Evolutionary conservation across 1,140 invertebrate genomes (phyloP).

Genomic region (Cherax destructor): DNA sequence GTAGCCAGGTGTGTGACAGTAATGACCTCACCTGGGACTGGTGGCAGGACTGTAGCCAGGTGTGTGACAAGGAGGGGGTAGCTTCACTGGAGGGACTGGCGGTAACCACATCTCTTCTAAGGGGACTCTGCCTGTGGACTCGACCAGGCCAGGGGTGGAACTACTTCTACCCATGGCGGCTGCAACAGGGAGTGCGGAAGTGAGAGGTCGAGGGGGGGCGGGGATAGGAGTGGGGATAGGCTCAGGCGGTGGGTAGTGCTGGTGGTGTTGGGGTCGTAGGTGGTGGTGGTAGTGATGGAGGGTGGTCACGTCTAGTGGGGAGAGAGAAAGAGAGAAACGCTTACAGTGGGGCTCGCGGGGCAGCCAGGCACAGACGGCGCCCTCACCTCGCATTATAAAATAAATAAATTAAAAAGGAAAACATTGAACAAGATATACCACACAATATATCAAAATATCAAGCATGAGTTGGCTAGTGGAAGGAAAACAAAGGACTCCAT

Average conservation of each 20-base stretch:
- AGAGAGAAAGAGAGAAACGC: constrained; percentile 24
- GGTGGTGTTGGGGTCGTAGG: constrained; percentile 29
- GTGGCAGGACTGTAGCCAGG: constrained; percentile 56
- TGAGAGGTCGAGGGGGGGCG: constrained; percentile 37
- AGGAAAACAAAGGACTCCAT: not conserved
- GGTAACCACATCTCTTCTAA: constrained; percentile 91
- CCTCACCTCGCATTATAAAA: not conserved
- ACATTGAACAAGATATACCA: constrained; percentile 12
- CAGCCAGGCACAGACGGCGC: not conserved
- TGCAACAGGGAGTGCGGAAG: constrained; percentile 57
- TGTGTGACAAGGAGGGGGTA: constrained; percentile 72
- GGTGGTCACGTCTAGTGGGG: constrained; percentile 27
- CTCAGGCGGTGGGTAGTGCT: constrained; percentile 19
- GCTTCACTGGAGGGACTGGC: constrained; percentile 73
- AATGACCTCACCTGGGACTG: constrained; percentile 59
- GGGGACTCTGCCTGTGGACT: constrained; percentile 90
- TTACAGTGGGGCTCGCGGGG: constrained; percentile 9
- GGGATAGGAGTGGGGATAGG: constrained; percentile 15
- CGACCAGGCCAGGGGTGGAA: constrained; percentile 95
- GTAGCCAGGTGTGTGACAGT: constrained; percentile 71
- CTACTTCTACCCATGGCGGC: constrained; percentile 89
- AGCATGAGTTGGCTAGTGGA: not conserved
- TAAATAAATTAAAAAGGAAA: not conserved
- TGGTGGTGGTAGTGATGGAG: constrained; percentile 36
- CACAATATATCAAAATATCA: not conserved